A percentile compares a stretch with the other conserved stretches of the same genome.
phyloP scores from a whole-genome alignment of 1,140 invertebrate genomes.

The Zeugodacus cucurbitae region DNA sequence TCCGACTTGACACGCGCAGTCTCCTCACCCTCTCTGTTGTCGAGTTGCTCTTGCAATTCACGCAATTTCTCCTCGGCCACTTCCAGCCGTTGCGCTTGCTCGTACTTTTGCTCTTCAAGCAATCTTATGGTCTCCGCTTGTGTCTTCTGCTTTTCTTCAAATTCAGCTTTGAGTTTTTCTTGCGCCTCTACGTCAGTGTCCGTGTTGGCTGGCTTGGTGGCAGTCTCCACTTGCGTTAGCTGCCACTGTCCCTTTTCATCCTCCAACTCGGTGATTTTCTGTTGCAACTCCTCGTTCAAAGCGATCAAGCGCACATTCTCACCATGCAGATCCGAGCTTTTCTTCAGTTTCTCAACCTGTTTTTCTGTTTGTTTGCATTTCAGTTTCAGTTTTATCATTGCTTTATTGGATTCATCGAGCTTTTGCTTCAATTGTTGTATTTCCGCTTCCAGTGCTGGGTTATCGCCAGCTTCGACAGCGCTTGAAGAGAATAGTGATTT shows the following conservation, averaged over 20 bases:
- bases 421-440: conserved; percentile 74
- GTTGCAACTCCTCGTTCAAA: conserved; percentile 75
- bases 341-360: conserved; percentile 81
- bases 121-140: conserved; percentile 56
- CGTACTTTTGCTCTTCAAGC: conserved; percentile 59
- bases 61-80: conserved; percentile 50
- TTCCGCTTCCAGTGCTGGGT: conserved; percentile 78
- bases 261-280: conserved; percentile 84
- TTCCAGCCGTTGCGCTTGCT: conserved; percentile 53
- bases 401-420: conserved; percentile 81
- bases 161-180: not conserved
- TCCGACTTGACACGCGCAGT: conserved; percentile 72
- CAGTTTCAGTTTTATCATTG: conserved; percentile 85
- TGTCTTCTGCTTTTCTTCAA: conserved; percentile 43
- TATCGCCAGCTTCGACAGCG: conserved; percentile 76
- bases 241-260: conserved; percentile 91
- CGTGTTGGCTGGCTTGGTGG: not conserved
- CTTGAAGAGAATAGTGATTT: conserved; percentile 60
- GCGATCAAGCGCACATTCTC: conserved; percentile 73
- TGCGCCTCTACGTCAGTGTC: not conserved
- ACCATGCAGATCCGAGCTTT: conserved; percentile 75
- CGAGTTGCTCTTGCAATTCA: conserved; percentile 44
- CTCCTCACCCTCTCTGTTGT: conserved; percentile 49
- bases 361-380: conserved; percentile 88
- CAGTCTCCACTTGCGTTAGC: conserved; percentile 67